These are phyloP conservation scores for Catharus minimus DNA, from an alignment of 2,113 vertebrate genomes.

Conservation along the genomic window DNA sequence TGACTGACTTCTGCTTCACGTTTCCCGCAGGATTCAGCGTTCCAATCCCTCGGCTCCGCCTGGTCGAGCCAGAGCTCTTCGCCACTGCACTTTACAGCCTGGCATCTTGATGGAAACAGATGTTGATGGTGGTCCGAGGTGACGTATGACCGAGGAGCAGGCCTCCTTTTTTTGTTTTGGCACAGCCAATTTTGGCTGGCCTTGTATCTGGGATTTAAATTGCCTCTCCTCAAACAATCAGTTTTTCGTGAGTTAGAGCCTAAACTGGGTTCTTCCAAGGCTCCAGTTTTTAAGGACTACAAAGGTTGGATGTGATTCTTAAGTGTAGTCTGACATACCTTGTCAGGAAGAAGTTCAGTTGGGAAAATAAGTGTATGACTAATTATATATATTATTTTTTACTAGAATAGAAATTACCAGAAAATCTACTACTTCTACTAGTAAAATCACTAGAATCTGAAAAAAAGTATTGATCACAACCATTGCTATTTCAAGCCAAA, in stretches of 20 bases:
- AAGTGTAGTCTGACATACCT: not conserved
- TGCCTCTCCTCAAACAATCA: rapidly evolving
- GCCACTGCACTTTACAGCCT: not conserved
- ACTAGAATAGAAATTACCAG: too few species aligned
- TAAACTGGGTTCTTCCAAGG: not conserved
- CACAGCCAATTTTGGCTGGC: not conserved
- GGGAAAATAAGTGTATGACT: not conserved
- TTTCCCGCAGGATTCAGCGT: not conserved
- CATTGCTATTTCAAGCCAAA: not conserved
- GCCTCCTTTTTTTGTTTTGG: not conserved
- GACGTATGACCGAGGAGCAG: not conserved
- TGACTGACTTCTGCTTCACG: not conserved
- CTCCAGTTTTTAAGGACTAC: not conserved
- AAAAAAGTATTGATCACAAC: not conserved
- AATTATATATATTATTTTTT: not conserved
- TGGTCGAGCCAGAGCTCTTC: not conserved
- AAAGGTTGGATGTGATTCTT: not conserved
- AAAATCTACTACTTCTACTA: not conserved
- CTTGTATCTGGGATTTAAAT: not conserved
- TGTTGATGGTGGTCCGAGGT: not conserved
- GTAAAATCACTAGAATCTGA: not conserved
- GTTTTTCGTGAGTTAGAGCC: not conserved
- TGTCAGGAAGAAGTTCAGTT: not conserved
- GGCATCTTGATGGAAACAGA: not conserved
- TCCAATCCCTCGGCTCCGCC: not conserved